These are phyloP conservation scores for Otolemur garnettii DNA, from an alignment of 2,113 vertebrate species.

Conservation along the genomic window DNA sequence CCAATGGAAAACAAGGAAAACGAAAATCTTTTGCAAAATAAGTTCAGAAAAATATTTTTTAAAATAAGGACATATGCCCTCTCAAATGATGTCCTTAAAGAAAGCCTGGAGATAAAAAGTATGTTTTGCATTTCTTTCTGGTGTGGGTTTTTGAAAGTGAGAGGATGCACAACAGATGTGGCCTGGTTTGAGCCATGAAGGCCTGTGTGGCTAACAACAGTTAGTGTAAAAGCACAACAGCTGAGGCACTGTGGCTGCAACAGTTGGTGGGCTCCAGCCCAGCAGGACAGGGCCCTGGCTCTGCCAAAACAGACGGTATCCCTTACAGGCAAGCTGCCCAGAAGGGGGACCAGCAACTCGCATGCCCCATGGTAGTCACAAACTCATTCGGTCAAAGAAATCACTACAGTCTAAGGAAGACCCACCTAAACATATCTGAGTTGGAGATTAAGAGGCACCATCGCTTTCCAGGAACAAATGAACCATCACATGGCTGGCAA, in stretches of 20 bases:
- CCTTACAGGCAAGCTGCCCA: slow-evolving; percentile 24
- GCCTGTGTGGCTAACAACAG: slow-evolving; percentile 85
- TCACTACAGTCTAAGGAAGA: background rate
- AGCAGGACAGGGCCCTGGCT: slow-evolving; percentile 21
- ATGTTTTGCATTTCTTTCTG: slow-evolving; percentile 81
- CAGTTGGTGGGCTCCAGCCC: slow-evolving; percentile 79
- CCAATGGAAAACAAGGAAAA: background rate
- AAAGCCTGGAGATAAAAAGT: slow-evolving; percentile 60
- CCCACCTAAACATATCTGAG: background rate
- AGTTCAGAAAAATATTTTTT: slow-evolving; percentile 53
- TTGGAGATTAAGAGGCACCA: background rate
- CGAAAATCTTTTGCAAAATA: background rate
- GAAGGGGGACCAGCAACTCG: background rate
- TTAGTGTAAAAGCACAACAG: slow-evolving; percentile 85
- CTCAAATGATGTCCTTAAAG: background rate
- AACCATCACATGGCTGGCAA: slow-evolving; percentile 2
- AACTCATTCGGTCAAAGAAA: background rate
- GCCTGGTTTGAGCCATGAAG: slow-evolving; percentile 86
- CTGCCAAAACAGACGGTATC: slow-evolving; percentile 46
- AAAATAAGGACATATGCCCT: slow-evolving; percentile 44
- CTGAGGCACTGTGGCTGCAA: slow-evolving; percentile 82
- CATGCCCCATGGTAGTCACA: background rate
- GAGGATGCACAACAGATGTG: slow-evolving; percentile 89
- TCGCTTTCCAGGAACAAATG: background rate
- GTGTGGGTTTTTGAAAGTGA: slow-evolving; percentile 90